Base-by-base conservation (phyloP, 2,113 vertebrate genomes). In the Podilymbus podiceps region DNA sequence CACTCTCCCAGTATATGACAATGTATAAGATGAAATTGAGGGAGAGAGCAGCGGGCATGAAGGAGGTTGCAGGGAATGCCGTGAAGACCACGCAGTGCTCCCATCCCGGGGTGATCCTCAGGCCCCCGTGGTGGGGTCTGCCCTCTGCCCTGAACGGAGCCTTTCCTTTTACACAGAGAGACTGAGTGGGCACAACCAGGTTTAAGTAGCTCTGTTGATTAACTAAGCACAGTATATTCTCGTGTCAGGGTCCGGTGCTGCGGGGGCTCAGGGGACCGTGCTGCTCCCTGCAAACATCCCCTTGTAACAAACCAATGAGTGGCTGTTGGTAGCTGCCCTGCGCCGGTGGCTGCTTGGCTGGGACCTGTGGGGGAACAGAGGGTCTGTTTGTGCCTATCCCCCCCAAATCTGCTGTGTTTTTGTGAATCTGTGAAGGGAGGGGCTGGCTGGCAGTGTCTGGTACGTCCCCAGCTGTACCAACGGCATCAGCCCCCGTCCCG, bases 111-210 rank as follows among this genome's bases (percentile, higher is more conserved):
- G 24, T 15, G 7, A 42, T 42, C 14, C 33, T 27, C 21, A 40
- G 59, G 20, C 8, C 15, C 30, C 8, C 3, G 0, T 0, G 1
- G 18, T 35, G 30, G 31, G 19, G 3, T 66, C 52, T 77, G 21
- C n/a, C 71, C n/a, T 80, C 56, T 47, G 24, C 38, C 27, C 58
- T 40, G 35, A 62, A 17, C 1, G 0, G 8, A 30, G 21, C 40
- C 53, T 55, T 64, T 59, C 22, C 47, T 71, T 44, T 35, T 56
- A 31, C 13, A 12, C 2, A 3, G 55, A 69, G 25, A 69, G 47
- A 49, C 20, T 38, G 44, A 44, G 9, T 8, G 10, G 27, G 23
- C n/a, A 27, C 8, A 42, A 40, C 27, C 24, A n/a, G 60, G 24
- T 25, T 58, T 35, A 53, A 72, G 30, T 27, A 76, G 15, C n/a